Evolutionary conservation across 2,113 vertebrate genomes (phyloP), one percentile per base, ranked within the genome.

Genomic region (Mesocricetus auratus): DNA sequence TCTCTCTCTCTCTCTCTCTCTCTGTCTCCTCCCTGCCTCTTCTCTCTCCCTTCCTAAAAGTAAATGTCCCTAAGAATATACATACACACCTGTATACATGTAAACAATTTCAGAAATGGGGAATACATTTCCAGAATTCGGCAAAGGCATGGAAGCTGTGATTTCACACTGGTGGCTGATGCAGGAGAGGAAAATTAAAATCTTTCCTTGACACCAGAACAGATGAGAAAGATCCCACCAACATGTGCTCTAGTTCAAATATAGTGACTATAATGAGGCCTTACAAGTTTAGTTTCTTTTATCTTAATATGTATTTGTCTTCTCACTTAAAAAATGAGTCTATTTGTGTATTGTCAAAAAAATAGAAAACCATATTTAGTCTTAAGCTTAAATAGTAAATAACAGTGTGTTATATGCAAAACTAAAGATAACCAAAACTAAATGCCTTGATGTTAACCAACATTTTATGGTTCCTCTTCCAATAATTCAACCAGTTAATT

Each of bases 401-500:
- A 42, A 36, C 74, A 93, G 71, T 5, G 15, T 24, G 10, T 90
- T 89, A 53, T 53, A 53, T 53, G 50, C 50, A 53, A 53, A 9
- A 53, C 12, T 53, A 53, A 53, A 53, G 50, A 53, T 33, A 93
- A 73, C 50, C 53, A 68, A 86, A 95, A 88, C 4, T 36, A 95
- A 95, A 50, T 71, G 60, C 15, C 73, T 94, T 60, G 93, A 82
- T 68, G 33, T 73, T 89, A n/a, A 68, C 2, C 78, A 82, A 78
- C 26, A 91, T 90, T 75, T 68, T 77, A 71, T 53, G 4, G 58
- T 62, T 82, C 71, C 79, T 94, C 66, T 60, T 89, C 62, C 78
- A 96, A 90, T 90, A 93, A 92, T 74, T 92, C 33, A 93, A 92
- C 13, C 94, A 39, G 13, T 50, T 60, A 56, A 78, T 71, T 47